A percentile compares a stretch with the other conserved stretches of the same genome.
Conservation (phyloP, 2,888 invertebrate species). For the Noctua fimbriata region DNA sequence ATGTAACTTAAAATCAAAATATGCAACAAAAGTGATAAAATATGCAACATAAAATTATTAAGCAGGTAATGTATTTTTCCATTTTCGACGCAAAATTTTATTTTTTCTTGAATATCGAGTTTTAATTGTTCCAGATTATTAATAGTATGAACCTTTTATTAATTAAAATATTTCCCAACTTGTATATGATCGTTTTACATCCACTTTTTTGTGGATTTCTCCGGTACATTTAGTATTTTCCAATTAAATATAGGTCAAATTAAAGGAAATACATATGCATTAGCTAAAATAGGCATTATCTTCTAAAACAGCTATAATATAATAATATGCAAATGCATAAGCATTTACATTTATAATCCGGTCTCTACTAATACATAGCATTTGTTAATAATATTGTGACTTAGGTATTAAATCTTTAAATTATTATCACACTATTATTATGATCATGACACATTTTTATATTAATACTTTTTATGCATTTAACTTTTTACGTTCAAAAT, state of each 20-base stretch:
- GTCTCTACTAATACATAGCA: neutral
- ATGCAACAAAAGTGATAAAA: neutral
- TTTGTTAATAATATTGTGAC: constrained; percentile 52
- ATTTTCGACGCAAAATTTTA: neutral
- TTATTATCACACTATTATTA: constrained; percentile 67
- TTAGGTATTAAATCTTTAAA: constrained; percentile 65
- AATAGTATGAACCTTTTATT: neutral
- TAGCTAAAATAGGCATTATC: neutral
- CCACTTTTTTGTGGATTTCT: neutral
- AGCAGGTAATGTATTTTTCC: neutral
- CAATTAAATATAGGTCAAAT: neutral
- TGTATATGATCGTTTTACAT: neutral
- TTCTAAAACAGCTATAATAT: neutral
- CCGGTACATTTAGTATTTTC: neutral
- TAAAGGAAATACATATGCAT: neutral
- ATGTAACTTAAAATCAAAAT: neutral
- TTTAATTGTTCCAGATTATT: neutral
- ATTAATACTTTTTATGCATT: constrained; percentile 21
- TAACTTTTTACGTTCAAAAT: constrained; percentile 7
- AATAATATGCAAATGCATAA: neutral
- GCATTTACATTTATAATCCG: neutral
- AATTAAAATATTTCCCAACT: neutral
- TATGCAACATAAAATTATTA: neutral
- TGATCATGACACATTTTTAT: constrained; percentile 63
- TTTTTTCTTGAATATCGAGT: neutral